Evolutionary conservation across 2,888 invertebrate genomes (phyloP).

Genomic region (Torymus texanus): DNA sequence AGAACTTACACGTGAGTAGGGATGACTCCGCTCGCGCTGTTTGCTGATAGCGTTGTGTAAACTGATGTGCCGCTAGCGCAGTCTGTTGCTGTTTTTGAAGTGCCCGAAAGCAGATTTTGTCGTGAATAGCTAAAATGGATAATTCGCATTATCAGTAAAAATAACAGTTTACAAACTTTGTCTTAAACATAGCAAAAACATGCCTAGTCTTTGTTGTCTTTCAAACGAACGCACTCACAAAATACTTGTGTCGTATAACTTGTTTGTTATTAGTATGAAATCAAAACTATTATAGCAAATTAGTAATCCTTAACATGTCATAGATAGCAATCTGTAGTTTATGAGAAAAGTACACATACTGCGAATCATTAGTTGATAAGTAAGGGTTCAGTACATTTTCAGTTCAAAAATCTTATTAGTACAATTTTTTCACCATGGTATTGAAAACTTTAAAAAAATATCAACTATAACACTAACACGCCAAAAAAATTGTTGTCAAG

Average conservation of each 20-base stretch:
- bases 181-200: no score
- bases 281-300: no score
- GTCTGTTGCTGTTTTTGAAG: constrained; percentile 46
- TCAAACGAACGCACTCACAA: no score
- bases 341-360: not conserved
- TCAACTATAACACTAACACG: not conserved
- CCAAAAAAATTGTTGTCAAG: constrained; percentile 2
- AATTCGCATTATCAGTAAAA: not conserved
- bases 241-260: no score
- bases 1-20: constrained; percentile 57
- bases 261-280: no score
- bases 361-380: constrained; percentile 17
- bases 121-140: constrained; percentile 85
- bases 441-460: constrained; percentile 5
- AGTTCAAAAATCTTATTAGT: no score
- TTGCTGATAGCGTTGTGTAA: constrained; percentile 9
- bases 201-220: no score
- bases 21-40: constrained; percentile 16
- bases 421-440: no score
- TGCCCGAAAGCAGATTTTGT: constrained; percentile 88
- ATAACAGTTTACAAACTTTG: no score
- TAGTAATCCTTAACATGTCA: no score
- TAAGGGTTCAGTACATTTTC: not conserved
- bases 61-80: not conserved
- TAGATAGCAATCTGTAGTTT: no score